Evolutionary conservation across 2,888 invertebrate genomes (phyloP).

Genomic region (Sturmia bella): DNA sequence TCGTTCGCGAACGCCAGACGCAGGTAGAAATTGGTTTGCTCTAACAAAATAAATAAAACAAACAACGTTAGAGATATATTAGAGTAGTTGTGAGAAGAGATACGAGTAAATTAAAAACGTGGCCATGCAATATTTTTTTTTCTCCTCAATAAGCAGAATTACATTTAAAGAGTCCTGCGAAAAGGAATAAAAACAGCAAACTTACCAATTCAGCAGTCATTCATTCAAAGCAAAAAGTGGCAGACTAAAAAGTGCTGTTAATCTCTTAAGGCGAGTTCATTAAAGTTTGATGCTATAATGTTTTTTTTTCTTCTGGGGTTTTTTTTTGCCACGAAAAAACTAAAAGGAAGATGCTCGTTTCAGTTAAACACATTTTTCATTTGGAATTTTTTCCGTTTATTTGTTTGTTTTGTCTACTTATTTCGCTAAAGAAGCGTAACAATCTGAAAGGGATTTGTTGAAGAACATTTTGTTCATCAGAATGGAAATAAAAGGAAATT

Average conservation of each 20-base stretch:
- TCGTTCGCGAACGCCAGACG: too few relatives aligned
- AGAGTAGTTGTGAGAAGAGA: not conserved
- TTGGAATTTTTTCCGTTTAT: conserved; percentile 17
- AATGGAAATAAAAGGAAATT: conserved; percentile 3
- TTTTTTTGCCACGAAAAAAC: conserved; percentile 21
- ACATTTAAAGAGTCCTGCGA: conserved; percentile 37
- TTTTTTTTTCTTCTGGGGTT: not conserved
- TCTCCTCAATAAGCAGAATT: conserved; percentile 51
- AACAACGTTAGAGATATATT: conserved; percentile 11
- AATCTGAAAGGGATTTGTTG: conserved; percentile 57
- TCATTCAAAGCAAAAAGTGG: conserved; percentile 13
- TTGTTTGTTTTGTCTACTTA: conserved; percentile 29
- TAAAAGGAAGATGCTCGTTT: conserved; percentile 51
- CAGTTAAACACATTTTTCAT: conserved; percentile 44
- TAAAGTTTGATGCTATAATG: conserved; percentile 72
- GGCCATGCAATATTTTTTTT: conserved; percentile 59
- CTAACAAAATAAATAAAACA: not conserved
- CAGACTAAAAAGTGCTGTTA: conserved; percentile 58
- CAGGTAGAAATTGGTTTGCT: too few relatives aligned
- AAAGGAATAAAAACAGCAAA: conserved; percentile 2
- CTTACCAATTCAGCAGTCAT: conserved; percentile 16
- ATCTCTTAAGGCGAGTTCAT: conserved; percentile 73
- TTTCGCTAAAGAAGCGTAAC: conserved; percentile 42
- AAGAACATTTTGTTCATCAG: conserved; percentile 26
- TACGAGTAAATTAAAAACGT: conserved; percentile 8